Conservation (phyloP, 2,113 vertebrate species). For the Brachionichthys hirsutus region DNA sequence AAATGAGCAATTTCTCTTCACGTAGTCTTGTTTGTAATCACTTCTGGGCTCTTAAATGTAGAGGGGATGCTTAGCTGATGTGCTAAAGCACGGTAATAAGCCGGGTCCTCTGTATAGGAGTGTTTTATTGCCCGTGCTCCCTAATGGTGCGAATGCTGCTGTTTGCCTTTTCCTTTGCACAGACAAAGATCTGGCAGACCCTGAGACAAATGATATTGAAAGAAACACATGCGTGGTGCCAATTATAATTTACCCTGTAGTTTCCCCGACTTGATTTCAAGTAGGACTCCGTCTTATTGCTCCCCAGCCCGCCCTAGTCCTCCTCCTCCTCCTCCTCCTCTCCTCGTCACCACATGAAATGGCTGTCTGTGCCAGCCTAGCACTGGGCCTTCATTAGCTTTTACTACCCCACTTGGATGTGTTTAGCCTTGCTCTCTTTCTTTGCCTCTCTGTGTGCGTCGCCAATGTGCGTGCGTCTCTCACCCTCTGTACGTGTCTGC, state of each 20-base stretch:
- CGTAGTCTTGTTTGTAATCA: no score
- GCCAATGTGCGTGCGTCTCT: constrained; percentile 37
- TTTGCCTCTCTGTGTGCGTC: constrained; percentile 44
- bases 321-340: constrained; percentile 61
- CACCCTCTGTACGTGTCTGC: constrained; percentile 57
- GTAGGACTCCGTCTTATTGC: constrained; percentile 55
- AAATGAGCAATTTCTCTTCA: no score
- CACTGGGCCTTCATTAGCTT: constrained; percentile 79
- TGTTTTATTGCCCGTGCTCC: constrained; percentile 34
- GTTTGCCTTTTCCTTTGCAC: constrained; percentile 56
- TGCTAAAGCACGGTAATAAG: not conserved
- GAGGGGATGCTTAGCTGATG: not conserved
- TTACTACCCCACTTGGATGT: constrained; percentile 78
- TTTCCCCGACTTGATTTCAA: constrained; percentile 58
- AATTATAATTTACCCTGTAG: constrained; percentile 63
- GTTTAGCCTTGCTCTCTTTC: constrained; percentile 69
- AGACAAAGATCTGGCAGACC: constrained; percentile 28
- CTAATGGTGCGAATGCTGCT: constrained; percentile 55
- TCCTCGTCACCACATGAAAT: constrained; percentile 78
- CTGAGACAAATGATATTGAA: constrained; percentile 42
- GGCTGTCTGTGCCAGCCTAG: constrained; percentile 73
- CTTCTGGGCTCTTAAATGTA: no score
- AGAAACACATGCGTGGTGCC: constrained; percentile 63
- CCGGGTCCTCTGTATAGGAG: not conserved
- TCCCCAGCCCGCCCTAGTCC: constrained; percentile 49